These are phyloP conservation scores for Hydractinia symbiolongicarpus DNA, from an alignment of 30 jellyfish, hydroid and myxozoan species.

Conservation along the genomic window DNA sequence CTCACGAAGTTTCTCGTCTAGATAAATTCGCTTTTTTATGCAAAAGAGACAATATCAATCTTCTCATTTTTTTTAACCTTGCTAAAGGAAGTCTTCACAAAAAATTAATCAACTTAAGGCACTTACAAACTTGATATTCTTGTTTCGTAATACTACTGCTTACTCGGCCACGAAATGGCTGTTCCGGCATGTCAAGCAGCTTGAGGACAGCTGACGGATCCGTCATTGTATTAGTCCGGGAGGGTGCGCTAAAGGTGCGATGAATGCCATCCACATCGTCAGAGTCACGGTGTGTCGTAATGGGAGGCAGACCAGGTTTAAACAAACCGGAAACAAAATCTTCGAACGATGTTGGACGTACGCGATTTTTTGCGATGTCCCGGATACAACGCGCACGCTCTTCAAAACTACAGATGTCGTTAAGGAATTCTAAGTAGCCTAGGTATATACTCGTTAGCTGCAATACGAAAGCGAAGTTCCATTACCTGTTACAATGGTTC, in stretches of 20 bases:
- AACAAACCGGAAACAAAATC: conserved; percentile 44
- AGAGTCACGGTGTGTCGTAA: conserved; percentile 7
- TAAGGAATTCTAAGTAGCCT: conserved; percentile 25
- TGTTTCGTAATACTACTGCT: conserved; percentile 60
- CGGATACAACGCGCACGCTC: conserved; percentile 78
- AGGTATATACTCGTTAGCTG: neutral
- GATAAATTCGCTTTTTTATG: neutral
- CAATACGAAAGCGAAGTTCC: neutral
- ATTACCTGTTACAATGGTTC: neutral
- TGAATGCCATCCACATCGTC: conserved; percentile 46
- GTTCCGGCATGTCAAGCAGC: conserved; percentile 56
- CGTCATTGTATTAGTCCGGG: conserved; percentile 58
- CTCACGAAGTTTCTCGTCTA: neutral
- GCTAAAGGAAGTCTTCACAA: neutral
- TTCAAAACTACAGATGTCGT: conserved; percentile 50
- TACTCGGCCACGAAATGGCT: conserved; percentile 61
- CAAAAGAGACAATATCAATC: too few relatives aligned
- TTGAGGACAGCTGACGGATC: conserved; percentile 76
- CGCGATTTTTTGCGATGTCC: conserved; percentile 64
- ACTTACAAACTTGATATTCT: conserved; percentile 33
- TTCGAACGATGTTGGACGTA: conserved; percentile 73
- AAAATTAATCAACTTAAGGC: conserved; percentile 3
- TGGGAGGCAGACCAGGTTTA: conserved; percentile 54
- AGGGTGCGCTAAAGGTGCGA: conserved; percentile 73
- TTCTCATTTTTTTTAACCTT: neutral